Evolutionary conservation across 2,113 vertebrate species (phyloP), one percentile per base, ranked within the genome.

Genomic region (Callorhinus ursinus): DNA sequence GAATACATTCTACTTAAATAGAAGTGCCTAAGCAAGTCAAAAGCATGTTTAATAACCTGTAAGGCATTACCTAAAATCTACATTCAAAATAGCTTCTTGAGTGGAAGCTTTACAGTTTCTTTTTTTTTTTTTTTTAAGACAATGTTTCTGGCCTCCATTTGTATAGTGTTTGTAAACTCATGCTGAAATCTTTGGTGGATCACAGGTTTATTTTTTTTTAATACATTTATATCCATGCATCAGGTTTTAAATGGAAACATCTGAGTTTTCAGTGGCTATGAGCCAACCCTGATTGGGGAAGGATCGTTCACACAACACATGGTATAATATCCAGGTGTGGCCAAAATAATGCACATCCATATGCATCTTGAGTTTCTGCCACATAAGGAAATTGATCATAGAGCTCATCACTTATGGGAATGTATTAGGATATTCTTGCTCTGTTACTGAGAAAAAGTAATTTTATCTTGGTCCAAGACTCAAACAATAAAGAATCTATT

Each of bases 401-500:
- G 51, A 92, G 28, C 15, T 93, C 42, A 76, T 55, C 67, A 13
- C 31, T 72, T 59, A 83, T 28, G 53, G n/a, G 72, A 76, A 90
- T 8, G 33, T 39, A n/a, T 77, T 49, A 26, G 8, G 13, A 26
- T 39, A 57, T 79, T 85, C 90, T 92, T 55, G 61, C 33, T 89
- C 21, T 5, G 15, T 42, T 77, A 46, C 3, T 21, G 72, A 94
- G 31, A 31, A 72, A 88, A 94, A 93, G 14, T n/a, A 61, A 88
- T 71, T 90, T 93, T 84, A 94, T 63, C 39, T 42, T 72, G 21
- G 4, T 42, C 3, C 15, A 49, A 77, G 42, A 77, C 26, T 96
- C 82, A 16, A 76, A 76, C 93, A 97, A 53, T 63, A 96, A 97
- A 93, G 5, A 93, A 96, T 97, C 82, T 80, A 95, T 95, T 93